phyloP scores from a whole-genome alignment of 2,797 vertebrate species.

The Gambelia wislizenii region DNA sequence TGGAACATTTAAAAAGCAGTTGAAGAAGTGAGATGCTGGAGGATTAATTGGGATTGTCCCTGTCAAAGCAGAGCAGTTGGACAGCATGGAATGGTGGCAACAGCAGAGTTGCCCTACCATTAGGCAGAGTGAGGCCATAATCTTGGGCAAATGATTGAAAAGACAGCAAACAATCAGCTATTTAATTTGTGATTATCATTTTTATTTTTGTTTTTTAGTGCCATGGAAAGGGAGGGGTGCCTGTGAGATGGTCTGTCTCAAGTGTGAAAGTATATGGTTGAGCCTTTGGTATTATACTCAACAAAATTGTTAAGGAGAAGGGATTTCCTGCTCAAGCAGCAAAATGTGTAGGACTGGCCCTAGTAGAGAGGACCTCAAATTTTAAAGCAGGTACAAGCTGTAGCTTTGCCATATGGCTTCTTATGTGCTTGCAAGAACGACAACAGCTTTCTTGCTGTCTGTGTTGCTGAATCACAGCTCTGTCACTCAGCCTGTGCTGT shows the following conservation, averaged over 20 bases:
- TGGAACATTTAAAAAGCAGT: no score
- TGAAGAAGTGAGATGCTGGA: no score
- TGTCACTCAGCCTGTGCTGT: accelerated
- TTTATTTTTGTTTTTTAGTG: no score
- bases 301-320: background rate
- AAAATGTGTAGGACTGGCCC: background rate
- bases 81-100: no score
- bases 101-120: background rate
- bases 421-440: slow-evolving; percentile 13
- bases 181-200: background rate
- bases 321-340: background rate
- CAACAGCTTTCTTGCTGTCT: background rate
- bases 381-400: slow-evolving; percentile 6
- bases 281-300: background rate
- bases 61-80: no score
- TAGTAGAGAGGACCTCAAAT: background rate
- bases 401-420: background rate
- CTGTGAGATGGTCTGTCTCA: background rate
- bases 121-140: background rate
- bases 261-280: background rate
- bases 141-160: background rate
- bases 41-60: no score
- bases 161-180: background rate
- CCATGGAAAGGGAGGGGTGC: background rate
- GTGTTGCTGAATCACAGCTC: slow-evolving; percentile 26